Evolutionary conservation across 2,888 invertebrate species (phyloP).

Genomic region (Schizotus pectinicornis): DNA sequence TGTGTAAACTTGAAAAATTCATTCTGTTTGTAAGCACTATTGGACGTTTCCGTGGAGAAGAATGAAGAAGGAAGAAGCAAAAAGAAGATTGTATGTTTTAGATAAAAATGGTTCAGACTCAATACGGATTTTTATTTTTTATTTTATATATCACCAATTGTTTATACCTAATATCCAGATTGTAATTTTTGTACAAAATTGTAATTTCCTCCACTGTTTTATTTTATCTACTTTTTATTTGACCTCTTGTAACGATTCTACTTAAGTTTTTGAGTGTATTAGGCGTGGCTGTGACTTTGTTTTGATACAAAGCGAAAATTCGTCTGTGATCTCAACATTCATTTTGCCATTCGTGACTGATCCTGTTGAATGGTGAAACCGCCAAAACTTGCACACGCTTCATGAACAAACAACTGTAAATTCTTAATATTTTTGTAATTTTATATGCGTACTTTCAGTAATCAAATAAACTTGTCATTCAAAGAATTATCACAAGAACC

Average conservation of each 20-base stretch:
- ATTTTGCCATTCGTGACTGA: slow-evolving; percentile 10
- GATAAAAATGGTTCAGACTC: no score
- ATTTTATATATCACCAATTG: slow-evolving; percentile 4
- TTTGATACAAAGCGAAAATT: slow-evolving; percentile 12
- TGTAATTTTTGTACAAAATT: slow-evolving; percentile 21
- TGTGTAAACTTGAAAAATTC: slow-evolving; percentile 13
- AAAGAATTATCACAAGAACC: no score
- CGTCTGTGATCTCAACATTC: slow-evolving; percentile 11
- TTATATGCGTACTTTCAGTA: neutral
- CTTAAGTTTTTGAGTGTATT: slow-evolving; percentile 16
- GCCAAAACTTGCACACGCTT: neutral
- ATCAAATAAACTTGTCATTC: no score
- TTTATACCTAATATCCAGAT: slow-evolving; percentile 7
- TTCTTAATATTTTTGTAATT: slow-evolving; percentile 17
- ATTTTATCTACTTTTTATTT: slow-evolving; percentile 7
- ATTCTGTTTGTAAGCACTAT: slow-evolving; percentile 20
- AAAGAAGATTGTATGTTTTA: no score
- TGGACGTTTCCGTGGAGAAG: slow-evolving; percentile 7
- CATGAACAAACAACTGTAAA: slow-evolving; percentile 11
- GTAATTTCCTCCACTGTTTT: slow-evolving; percentile 14
- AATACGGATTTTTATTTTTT: slow-evolving; percentile 10
- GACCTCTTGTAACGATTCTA: slow-evolving; percentile 17
- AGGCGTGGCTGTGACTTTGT: slow-evolving; percentile 14
- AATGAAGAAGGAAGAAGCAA: slow-evolving; percentile 12
- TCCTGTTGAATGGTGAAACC: slow-evolving; percentile 14